phyloP scores from a whole-genome alignment of 2,888 invertebrate species.

The Gymnocheta viridis region DNA sequence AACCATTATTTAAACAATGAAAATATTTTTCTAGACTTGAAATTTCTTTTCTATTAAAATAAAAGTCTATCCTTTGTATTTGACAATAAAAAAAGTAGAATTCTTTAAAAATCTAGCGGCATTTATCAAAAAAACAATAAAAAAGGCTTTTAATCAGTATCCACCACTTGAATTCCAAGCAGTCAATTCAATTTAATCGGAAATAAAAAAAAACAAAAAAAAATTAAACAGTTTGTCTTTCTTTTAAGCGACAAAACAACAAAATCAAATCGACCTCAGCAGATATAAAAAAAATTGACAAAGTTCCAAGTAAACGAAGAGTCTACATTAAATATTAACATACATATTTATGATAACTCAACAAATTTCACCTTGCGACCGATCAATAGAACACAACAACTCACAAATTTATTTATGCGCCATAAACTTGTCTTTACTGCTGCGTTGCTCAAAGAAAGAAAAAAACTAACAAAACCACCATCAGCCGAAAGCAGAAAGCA shows the following conservation, averaged over 20 bases:
- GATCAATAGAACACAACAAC: conserved; percentile 56
- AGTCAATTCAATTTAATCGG: conserved; percentile 58
- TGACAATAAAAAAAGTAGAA: not conserved
- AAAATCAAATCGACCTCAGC: conserved; percentile 35
- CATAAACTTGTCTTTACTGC: conserved; percentile 61
- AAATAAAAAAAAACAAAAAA: conserved; percentile 9
- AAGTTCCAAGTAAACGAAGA: conserved; percentile 58
- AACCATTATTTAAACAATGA: too few relatives aligned
- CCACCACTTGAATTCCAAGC: conserved; percentile 29
- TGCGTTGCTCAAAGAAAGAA: not conserved
- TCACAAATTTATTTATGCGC: conserved; percentile 60
- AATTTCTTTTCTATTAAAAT: not conserved
- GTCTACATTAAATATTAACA: conserved; percentile 59
- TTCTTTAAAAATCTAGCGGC: conserved; percentile 39
- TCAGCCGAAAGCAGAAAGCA: conserved; percentile 5
- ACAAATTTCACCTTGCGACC: conserved; percentile 69
- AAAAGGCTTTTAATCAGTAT: conserved; percentile 11
- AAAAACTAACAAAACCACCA: conserved; percentile 9
- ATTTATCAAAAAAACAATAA: conserved; percentile 4
- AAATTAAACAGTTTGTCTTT: conserved; percentile 46
- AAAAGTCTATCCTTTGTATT: not conserved
- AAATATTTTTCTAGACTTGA: too few relatives aligned
- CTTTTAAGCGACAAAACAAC: conserved; percentile 19
- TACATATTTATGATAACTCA: conserved; percentile 65
- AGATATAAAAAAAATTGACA: conserved; percentile 61